Conservation (phyloP, 2,797 vertebrate genomes). For the Malurus leucopterus region DNA sequence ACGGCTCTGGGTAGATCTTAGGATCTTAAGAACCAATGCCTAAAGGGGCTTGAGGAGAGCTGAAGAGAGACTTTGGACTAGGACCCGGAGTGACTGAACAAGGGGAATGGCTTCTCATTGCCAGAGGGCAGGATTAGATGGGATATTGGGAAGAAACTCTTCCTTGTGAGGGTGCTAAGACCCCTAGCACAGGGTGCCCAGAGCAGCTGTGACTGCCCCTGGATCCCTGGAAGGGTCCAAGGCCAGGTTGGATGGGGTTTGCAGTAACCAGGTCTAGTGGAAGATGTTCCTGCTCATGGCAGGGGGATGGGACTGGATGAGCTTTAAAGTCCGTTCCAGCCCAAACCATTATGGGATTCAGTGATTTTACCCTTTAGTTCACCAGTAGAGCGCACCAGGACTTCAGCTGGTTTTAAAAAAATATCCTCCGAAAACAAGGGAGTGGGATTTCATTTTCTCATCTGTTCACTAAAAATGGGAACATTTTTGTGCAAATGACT, state of each 20-base stretch:
- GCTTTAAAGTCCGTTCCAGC: neutral
- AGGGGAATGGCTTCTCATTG: neutral
- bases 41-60: neutral
- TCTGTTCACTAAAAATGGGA: neutral
- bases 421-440: rapidly evolving
- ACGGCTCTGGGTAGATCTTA: neutral
- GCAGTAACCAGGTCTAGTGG: neutral
- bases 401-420: neutral
- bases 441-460: rapidly evolving
- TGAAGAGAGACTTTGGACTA: neutral
- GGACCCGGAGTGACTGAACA: neutral
- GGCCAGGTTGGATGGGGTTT: neutral
- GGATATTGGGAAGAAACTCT: neutral
- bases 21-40: neutral
- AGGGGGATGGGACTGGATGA: neutral
- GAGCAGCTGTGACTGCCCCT: neutral
- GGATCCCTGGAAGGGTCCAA: neutral
- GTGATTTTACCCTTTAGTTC: neutral
- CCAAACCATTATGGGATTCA: neutral
- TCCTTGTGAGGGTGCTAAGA: neutral
- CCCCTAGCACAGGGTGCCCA: neutral
- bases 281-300: neutral
- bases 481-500: neutral
- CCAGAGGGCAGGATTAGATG: neutral
- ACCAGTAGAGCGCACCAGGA: neutral